Evolutionary conservation across 2,888 invertebrate genomes (phyloP).

Genomic region (Drymonia ruficornis): DNA sequence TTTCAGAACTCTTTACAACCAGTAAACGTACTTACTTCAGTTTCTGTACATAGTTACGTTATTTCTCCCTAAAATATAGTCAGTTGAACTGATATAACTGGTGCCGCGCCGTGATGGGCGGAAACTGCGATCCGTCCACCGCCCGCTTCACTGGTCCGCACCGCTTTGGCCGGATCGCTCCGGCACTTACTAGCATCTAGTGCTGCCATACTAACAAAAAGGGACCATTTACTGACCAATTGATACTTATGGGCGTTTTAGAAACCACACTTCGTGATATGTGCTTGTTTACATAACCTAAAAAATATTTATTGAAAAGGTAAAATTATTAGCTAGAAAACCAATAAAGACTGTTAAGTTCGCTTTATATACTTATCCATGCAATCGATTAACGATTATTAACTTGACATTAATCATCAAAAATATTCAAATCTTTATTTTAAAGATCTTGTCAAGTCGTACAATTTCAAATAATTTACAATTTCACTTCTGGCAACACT

Average conservation of each 20-base stretch:
- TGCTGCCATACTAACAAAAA: constrained; percentile 8
- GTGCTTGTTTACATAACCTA: too few relatives aligned
- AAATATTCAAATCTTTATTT: too few relatives aligned
- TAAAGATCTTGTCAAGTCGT: too few relatives aligned
- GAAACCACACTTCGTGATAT: not conserved
- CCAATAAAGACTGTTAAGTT: too few relatives aligned
- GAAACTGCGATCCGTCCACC: constrained; percentile 52
- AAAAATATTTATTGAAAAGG: constrained; percentile 16
- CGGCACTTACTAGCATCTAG: constrained; percentile 45
- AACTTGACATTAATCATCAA: too few relatives aligned
- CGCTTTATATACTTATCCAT: too few relatives aligned
- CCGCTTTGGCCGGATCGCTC: constrained; percentile 58
- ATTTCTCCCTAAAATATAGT: constrained; percentile 37
- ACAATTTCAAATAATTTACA: too few relatives aligned
- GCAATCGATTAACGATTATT: too few relatives aligned
- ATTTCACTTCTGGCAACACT: too few relatives aligned
- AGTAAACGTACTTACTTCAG: not conserved
- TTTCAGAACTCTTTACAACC: not conserved
- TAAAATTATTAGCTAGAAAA: constrained; percentile 9
- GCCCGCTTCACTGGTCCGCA: constrained; percentile 48
- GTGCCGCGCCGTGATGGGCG: constrained; percentile 52
- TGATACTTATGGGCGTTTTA: constrained; percentile 3
- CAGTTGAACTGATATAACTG: constrained; percentile 60
- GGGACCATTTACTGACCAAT: not conserved
- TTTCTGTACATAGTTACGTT: not conserved